Base-by-base conservation (phyloP, 1,140 invertebrate genomes). In the Zaprionus gabonicus region DNA sequence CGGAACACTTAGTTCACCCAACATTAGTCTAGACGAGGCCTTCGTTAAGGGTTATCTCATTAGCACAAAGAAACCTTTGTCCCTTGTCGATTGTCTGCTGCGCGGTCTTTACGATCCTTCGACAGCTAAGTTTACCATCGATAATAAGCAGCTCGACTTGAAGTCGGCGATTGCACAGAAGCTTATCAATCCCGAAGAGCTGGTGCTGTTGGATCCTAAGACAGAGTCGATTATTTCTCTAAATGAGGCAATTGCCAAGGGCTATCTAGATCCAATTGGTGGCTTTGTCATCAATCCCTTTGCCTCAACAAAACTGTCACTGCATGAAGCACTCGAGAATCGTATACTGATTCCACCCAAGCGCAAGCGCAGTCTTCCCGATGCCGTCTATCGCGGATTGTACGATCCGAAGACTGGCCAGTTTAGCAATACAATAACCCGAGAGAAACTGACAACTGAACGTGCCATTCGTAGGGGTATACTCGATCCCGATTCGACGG, bases 71-170 rank as follows among this genome's bases (percentile, higher is more conserved):
- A 96, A 96, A 91, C 97, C 96, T 7, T 96, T 95, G 94, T 96
- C 96, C 2, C 93, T 99, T 38, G 96, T 97, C 92, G 97, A 99
- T 94, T 96, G 97, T 56, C 93, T 99, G 55, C 95, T 97, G 44
- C 95, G 96, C 93, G 96, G 97, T 66, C 94, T 97, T 64, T 98
- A 98, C 92, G 95, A 98, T 92, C 93, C 95, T 0, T 94, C 95
- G 56, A 96, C 96, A 59, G 97, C 97, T 4, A 95, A 96, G 55
- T 95, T 96, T 65, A 95, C 95, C 31, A 95, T 96, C 51, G 96
- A 97, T 78, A 95, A 95, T 27, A 94, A 95, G 55, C 94, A 94
- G 53, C 94, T 97, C 74, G 97, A 96, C 23, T 92, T 99, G 4
- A 95, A 97, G 63, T 95, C 97, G 77, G 97, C 97, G 9, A 96